phyloP scores from a whole-genome alignment of 2,797 vertebrate species.

The Bradypodion pumilum region DNA sequence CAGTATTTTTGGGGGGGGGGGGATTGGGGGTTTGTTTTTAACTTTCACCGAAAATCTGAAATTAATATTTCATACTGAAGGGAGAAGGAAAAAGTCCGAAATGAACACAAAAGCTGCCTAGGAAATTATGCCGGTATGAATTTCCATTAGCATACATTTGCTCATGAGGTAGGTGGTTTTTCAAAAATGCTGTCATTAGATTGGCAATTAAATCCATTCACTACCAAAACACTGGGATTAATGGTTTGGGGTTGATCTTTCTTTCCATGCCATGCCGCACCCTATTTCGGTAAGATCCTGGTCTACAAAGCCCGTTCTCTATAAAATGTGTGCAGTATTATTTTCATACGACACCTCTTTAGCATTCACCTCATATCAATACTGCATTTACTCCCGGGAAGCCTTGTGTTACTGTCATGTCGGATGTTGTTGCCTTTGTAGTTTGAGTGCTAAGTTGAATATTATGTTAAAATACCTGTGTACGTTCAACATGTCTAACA shows the following conservation, averaged over 20 bases:
- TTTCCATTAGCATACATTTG: not conserved
- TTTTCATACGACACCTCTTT: not conserved
- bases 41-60: constrained; percentile 28
- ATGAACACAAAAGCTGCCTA: not conserved
- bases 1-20: constrained; percentile 39
- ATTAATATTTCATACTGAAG: constrained; percentile 39
- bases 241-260: not conserved
- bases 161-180: constrained; percentile 4
- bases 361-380: not conserved
- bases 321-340: not conserved
- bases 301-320: not conserved
- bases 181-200: constrained; percentile 5
- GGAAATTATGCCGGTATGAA: not conserved
- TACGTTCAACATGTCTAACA: not conserved
- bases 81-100: not conserved
- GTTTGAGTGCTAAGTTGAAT: not conserved
- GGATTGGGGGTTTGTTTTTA: constrained; percentile 12
- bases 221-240: constrained; percentile 16
- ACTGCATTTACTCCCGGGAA: not conserved
- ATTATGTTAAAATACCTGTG: not conserved
- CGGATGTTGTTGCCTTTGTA: not conserved
- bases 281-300: not conserved
- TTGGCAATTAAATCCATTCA: constrained; percentile 10
- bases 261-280: not conserved
- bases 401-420: too few species aligned